These are phyloP conservation scores for Megaceryle torquata DNA, from an alignment of 2,113 vertebrate genomes.

Conservation along the genomic window DNA sequence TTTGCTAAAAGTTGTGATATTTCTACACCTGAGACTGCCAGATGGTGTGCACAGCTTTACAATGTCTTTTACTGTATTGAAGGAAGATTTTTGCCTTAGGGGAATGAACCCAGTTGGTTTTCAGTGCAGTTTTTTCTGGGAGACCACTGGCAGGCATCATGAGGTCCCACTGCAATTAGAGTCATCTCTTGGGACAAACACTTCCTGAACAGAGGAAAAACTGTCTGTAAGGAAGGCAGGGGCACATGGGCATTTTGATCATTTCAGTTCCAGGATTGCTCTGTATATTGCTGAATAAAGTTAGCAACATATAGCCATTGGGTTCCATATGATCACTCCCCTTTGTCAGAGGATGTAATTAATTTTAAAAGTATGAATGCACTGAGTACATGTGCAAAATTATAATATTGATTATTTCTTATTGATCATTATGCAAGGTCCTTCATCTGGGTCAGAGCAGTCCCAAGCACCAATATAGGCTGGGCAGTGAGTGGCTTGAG, in stretches of 20 bases:
- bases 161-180: not conserved
- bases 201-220: not conserved
- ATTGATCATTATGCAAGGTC: not conserved
- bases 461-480: too few species aligned
- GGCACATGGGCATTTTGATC: not conserved
- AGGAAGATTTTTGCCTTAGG: not conserved
- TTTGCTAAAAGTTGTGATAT: not conserved
- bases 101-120: rapidly evolving
- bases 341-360: not conserved
- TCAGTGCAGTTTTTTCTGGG: not conserved
- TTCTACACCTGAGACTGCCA: not conserved
- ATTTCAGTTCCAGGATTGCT: not conserved
- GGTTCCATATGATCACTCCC: not conserved
- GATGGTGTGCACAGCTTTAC: not conserved
- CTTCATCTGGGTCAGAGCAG: too few species aligned
- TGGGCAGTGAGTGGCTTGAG: too few species aligned
- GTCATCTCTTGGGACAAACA: not conserved
- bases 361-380: not conserved
- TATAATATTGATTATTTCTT: not conserved
- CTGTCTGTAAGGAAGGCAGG: not conserved
- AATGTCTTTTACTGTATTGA: not conserved
- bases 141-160: not conserved
- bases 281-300: not conserved
- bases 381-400: not conserved
- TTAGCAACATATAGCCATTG: not conserved